phyloP scores from a whole-genome alignment of 1,140 invertebrate species.

The Cherax quadricarinatus region DNA sequence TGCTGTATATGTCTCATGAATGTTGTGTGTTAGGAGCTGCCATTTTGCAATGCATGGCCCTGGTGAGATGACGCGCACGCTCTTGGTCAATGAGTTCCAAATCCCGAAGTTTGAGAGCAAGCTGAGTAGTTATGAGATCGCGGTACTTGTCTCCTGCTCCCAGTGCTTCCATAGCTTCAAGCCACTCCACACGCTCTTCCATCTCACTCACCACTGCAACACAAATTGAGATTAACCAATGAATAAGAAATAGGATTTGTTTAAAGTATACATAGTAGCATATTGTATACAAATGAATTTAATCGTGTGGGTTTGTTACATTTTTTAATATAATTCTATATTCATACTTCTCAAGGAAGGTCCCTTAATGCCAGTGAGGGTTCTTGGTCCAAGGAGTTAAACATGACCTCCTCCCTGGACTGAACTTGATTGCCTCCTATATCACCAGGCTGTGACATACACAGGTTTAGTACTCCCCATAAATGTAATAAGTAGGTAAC shows the following conservation, averaged over 20 bases:
- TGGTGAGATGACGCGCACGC: constrained; percentile 38
- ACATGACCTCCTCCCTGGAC: too few species aligned
- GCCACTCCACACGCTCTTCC: constrained; percentile 56
- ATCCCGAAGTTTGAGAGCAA: constrained; percentile 52
- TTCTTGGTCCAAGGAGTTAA: too few species aligned
- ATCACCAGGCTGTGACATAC: too few species aligned
- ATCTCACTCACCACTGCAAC: constrained; percentile 52
- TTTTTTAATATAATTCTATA: too few species aligned
- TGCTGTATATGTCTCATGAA: background rate
- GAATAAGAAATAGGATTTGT: background rate
- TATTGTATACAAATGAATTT: too few species aligned
- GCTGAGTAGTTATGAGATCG: constrained; percentile 42
- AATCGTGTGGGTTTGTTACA: too few species aligned
- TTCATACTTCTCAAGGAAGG: too few species aligned
- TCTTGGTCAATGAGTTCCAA: constrained; percentile 59
- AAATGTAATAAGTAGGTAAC: too few species aligned
- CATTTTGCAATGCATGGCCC: background rate
- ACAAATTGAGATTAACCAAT: background rate
- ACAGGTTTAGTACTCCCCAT: too few species aligned
- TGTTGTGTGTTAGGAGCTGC: background rate
- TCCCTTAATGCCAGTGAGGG: too few species aligned
- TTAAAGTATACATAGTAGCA: too few species aligned
- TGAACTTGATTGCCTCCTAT: too few species aligned
- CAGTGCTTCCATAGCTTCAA: constrained; percentile 54
- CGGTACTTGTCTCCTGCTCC: constrained; percentile 50